Evolutionary conservation across 2,888 invertebrate species (phyloP), one percentile per base, ranked within the genome.

Genomic region (Eudemis profundana): DNA sequence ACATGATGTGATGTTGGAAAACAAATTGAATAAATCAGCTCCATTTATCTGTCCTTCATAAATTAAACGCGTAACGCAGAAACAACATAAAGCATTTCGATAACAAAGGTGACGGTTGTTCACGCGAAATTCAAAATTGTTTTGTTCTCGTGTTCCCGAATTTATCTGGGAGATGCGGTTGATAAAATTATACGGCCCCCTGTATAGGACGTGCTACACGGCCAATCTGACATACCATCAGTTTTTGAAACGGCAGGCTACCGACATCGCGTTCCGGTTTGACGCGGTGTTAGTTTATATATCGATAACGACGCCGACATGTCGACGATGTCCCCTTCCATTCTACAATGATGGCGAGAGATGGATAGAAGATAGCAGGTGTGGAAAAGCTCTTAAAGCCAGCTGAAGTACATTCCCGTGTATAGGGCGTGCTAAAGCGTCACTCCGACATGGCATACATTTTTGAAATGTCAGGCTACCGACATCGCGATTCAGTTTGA

Each of bases 21-120:
- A 44, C 44, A 51, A 64, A 57, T 63, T 59, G 44, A 59, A 64
- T 64, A 51, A 64, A 59, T 42, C 36, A 59, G 42, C 21, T 59
- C 57, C 64, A 64, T 64, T 56, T 64, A 64, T 57, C 64, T 44
- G 23, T 29, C 50, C 57, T 64, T 64, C 56, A 59, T 59, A 57
- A 50, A 64, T 51, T 51, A 64, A 64, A 57, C 27, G 46, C 51
- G 61, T 27, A 15, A 46, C 63, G 56, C 44, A 29, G 49, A 63
- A 57, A 56, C n/a, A n/a, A n/a, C 61, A 61, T 61, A 57, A 64
- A 64, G 57, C 57, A 40, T 38, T 59, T 51, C 51, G 57, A 64
- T 64, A 64, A 64, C 64, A 64, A 59, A 64, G 42, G 64, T 64
- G 57, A 50, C 44, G 57, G 19, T 47, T 56, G 51, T 64, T 64